Base-by-base conservation (phyloP, 2,113 vertebrate species). In the Zootoca vivipara region DNA sequence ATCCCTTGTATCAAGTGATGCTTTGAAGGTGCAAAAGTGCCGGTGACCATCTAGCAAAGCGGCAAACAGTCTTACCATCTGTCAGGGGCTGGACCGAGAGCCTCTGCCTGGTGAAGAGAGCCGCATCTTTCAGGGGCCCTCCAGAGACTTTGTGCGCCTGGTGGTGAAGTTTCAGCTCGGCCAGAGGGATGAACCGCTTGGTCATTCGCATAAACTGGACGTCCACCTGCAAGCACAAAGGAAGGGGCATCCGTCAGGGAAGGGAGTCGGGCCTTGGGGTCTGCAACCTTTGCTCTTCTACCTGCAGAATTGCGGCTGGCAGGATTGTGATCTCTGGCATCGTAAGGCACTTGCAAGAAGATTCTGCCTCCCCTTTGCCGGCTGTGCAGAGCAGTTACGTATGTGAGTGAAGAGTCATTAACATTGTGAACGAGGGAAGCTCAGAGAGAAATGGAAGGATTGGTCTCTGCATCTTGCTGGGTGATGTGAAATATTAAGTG, bases 51-150 rank as follows among this genome's bases (percentile, higher is more conserved):
- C 18, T 62, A 20, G 58, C 58, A 62, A 62, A 62, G 58, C 4
- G 18, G 13, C 58, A 62, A 62, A 62, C 16, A 20, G 58, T 20
- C 95, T 94, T 92, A 99, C 99, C 98, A 82, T 92, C 35, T 18
- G 97, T 98, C 84, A 99, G 94, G 2, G 98, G 98, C 15, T 99
- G 99, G 89, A 99, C 95, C 4, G 98, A 99, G 13, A 99, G 97
- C 74, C 99, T 96, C 28, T 98, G 97, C 33, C 96, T 97, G 8
- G 97, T 98, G 90, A 99, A 99, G 22, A 99, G 98, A 3, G 97
- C 94, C 97, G 98, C 96, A 90, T 97, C 95, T 90, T 97, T 96
- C 22, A 99, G 96, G 13, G 98, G 96, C 0, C 98, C 99, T 10
- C 97, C 98, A 0, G 93, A 90, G 33, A 88, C 78, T 85, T 95